Conservation (phyloP, 2,797 vertebrate genomes). For the Hemibagrus guttatus region DNA sequence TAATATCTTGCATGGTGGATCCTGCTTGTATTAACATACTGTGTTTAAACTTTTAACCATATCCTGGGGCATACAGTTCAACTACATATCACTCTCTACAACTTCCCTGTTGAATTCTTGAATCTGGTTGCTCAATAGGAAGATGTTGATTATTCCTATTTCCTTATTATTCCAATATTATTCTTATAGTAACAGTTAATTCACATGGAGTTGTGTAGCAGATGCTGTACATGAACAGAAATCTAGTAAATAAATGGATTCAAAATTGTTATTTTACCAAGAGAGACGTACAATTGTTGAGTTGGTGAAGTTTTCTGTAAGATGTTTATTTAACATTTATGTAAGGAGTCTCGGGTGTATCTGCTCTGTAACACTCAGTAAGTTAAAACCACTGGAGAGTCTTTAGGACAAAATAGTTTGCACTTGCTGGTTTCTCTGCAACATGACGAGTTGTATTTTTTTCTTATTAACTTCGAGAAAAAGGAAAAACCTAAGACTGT, state of each 20-base stretch:
- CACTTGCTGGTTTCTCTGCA: not conserved
- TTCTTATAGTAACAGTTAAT: not conserved
- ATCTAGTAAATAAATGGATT: not conserved
- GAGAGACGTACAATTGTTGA: not conserved
- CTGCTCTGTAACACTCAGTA: not conserved
- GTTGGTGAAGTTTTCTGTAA: not conserved
- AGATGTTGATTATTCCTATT: not conserved
- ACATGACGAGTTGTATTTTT: not conserved
- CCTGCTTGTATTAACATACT: not conserved
- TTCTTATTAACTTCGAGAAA: not conserved
- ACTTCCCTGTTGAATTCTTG: not conserved
- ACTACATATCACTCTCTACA: not conserved
- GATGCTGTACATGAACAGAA: not conserved
- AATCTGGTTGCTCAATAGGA: not conserved
- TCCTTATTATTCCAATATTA: not conserved
- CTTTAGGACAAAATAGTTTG: not conserved
- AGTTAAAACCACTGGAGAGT: not conserved
- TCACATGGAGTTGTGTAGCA: not conserved
- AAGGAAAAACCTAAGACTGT: not conserved
- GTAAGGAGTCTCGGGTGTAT: not conserved
- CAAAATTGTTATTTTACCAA: not conserved
- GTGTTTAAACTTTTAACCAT: not conserved
- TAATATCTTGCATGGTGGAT: not conserved
- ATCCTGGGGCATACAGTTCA: not conserved
- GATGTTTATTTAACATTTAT: not conserved